Base-by-base conservation (phyloP, 2,888 invertebrate species). In the Aphidius colemani region DNA sequence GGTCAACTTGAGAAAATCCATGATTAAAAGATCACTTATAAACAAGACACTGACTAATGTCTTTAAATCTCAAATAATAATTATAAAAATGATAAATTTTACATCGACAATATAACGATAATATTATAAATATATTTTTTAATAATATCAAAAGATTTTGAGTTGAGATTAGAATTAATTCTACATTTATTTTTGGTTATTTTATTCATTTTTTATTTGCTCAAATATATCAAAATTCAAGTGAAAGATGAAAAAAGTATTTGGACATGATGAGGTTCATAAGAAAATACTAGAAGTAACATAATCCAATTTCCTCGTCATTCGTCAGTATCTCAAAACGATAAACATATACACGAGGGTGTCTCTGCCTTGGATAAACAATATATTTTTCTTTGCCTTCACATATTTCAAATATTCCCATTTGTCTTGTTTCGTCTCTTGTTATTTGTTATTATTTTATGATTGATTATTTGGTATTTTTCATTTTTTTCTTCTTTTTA, bases 241-340 rank as follows among this genome's bases (percentile, higher is more conserved):
- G 13, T 18, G 13, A 18, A 56, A 30, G 18, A 45, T 11, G 44
- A 56, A 44, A 56, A 45, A 56, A 11, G 3, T n/a, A 45, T 40
- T 11, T 10, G 48, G 13, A 41, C 9, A 39, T 39, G 53, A 49
- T 43, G 50, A 57, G 57, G 57, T 5, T 45, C 30, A 57, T 49
- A 48, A 8, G 10, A 49, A 58, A 46, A 50, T 49, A 59, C 45
- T 63, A 30, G 41, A 51, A 59, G 51, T 61, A 66, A 68, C 60
- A 57, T 61, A 67, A 73, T 73, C 63, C 70, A 71, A 72, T 73
- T 74, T 71, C 67, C 51, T 57, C 61, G 64, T 69, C 68, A 68
- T 70, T 71, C 68, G 69, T 70, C 68, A 65, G 64, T 66, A 65
- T 49, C 57, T 59, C 55, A 39, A 46, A 18, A 46, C n/a, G 65